Percentiles rank a stretch among this genome's conserved stretches.
These are phyloP conservation scores for Epistrophe eligans DNA, from an alignment of 2,888 invertebrate genomes.

Conservation along the genomic window DNA sequence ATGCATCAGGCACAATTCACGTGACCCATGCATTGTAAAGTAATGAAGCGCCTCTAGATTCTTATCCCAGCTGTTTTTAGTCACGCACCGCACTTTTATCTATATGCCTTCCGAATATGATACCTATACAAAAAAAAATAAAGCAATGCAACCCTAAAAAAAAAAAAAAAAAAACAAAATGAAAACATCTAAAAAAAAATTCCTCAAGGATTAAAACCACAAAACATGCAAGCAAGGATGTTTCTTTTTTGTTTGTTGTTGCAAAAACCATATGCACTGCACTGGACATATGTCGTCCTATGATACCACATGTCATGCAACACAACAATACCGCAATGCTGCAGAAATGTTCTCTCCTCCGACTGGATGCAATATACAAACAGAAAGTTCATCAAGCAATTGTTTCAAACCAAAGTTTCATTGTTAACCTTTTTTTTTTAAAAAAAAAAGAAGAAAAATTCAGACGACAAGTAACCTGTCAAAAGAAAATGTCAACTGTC, in stretches of 20 bases:
- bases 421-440: neutral
- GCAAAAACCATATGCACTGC: constrained; percentile 20
- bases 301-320: constrained; percentile 63
- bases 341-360: constrained; percentile 5
- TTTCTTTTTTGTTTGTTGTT: neutral
- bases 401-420: constrained; percentile 14
- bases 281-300: constrained; percentile 43
- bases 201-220: constrained; percentile 56
- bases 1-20: constrained; percentile 6
- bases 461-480: constrained; percentile 2
- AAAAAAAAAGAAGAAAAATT: constrained; percentile 10
- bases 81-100: constrained; percentile 43
- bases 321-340: constrained; percentile 50
- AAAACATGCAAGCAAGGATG: constrained; percentile 57
- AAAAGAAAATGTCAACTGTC: neutral
- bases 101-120: constrained; percentile 16
- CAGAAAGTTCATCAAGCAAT: constrained; percentile 58
- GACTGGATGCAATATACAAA: constrained; percentile 22
- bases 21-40: constrained; percentile 14
- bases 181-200: constrained; percentile 11
- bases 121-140: constrained; percentile 11
- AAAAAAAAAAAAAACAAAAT: neutral
- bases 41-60: constrained; percentile 43
- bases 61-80: constrained; percentile 49
- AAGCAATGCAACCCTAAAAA: constrained; percentile 34